Percentiles rank a stretch among this genome's conserved stretches.
Evolutionary conservation across 2,797 vertebrate genomes (phyloP).

Genomic region (Cephalopachus bancanus): DNA sequence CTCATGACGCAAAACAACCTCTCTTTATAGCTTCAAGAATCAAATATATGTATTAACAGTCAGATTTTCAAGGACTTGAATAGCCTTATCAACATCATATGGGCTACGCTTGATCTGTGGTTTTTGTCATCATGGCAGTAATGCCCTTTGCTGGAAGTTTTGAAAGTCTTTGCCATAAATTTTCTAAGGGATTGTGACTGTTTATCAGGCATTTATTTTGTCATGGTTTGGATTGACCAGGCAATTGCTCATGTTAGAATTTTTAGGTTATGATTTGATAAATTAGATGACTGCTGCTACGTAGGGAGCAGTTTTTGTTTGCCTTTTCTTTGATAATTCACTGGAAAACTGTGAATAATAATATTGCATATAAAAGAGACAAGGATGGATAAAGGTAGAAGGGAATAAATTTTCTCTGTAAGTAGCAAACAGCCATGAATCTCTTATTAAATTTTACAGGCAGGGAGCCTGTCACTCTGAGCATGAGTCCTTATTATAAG

Average conservation of each 20-base stretch:
- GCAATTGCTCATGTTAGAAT: constrained; percentile 69
- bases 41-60: not conserved
- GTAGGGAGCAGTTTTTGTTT: constrained; percentile 60
- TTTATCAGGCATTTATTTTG: constrained; percentile 75
- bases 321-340: constrained; percentile 72
- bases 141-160: constrained; percentile 62
- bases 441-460: constrained; percentile 79
- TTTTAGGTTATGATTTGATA: constrained; percentile 74
- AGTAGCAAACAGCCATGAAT: constrained; percentile 73
- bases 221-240: constrained; percentile 64
- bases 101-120: not conserved
- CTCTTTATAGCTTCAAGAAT: not conserved
- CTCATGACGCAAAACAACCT: constrained; percentile 38
- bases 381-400: constrained; percentile 77
- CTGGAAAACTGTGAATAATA: constrained; percentile 77
- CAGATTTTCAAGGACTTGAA: constrained; percentile 39
- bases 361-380: constrained; percentile 77
- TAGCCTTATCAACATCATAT: constrained; percentile 2
- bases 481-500: constrained; percentile 60
- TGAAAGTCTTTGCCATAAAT: constrained; percentile 62
- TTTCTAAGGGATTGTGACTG: constrained; percentile 63
- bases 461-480: constrained; percentile 69
- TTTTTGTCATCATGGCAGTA: not conserved
- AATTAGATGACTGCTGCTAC: constrained; percentile 66
- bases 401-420: constrained; percentile 75